phyloP scores from a whole-genome alignment of 2,888 invertebrate genomes.

The Epirrhoe tristata region DNA sequence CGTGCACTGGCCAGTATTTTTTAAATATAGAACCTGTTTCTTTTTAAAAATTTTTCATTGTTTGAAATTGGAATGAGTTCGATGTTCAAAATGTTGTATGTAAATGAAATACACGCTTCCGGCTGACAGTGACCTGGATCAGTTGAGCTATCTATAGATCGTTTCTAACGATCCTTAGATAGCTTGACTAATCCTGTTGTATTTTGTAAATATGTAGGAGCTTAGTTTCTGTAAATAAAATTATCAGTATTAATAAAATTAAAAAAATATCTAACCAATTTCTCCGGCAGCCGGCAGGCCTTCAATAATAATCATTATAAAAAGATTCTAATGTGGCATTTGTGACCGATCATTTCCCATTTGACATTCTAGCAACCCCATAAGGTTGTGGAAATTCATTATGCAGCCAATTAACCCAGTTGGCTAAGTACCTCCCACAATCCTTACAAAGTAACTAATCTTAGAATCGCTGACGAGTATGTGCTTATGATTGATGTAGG shows the following conservation, averaged over 20 bases:
- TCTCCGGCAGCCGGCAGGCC: too few relatives aligned
- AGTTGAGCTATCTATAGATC: too few relatives aligned
- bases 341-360: slow-evolving; percentile 3
- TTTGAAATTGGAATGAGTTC: slow-evolving; percentile 13
- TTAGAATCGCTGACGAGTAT: slow-evolving; percentile 56
- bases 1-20: slow-evolving; percentile 30
- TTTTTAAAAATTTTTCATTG: neutral
- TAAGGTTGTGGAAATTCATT: slow-evolving; percentile 48
- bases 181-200: too few relatives aligned
- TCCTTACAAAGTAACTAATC: slow-evolving; percentile 43
- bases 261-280: too few relatives aligned
- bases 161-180: too few relatives aligned
- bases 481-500: slow-evolving; percentile 77
- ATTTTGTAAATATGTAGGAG: too few relatives aligned
- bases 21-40: slow-evolving; percentile 20
- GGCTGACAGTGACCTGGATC: too few relatives aligned
- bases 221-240: too few relatives aligned
- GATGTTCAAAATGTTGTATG: neutral
- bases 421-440: slow-evolving; percentile 43
- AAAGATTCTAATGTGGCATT: neutral
- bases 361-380: slow-evolving; percentile 10
- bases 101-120: too few relatives aligned
- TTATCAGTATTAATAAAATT: too few relatives aligned
- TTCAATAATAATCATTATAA: neutral
- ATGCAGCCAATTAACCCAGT: slow-evolving; percentile 62